Evolutionary conservation across 2,888 invertebrate species (phyloP).

Genomic region (Miltochrista miniata): DNA sequence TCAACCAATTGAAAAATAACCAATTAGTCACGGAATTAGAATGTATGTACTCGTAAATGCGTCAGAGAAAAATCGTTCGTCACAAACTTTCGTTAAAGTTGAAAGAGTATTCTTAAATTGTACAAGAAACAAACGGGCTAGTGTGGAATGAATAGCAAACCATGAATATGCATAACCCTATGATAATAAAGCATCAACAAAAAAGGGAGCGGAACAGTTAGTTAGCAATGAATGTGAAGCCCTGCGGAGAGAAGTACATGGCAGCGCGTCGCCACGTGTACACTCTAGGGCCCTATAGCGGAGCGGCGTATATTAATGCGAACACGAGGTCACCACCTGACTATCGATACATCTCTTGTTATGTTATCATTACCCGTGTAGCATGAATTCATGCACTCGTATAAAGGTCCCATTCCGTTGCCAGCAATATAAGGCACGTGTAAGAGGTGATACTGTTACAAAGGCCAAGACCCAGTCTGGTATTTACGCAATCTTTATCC

Average conservation of each 20-base stretch:
- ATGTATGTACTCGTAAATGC: no score
- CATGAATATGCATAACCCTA: no score
- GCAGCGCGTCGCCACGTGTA: constrained; percentile 41
- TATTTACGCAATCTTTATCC: constrained; percentile 2
- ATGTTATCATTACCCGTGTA: constrained; percentile 16
- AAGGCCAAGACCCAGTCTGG: constrained; percentile 1
- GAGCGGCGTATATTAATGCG: constrained; percentile 43
- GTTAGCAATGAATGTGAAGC: constrained; percentile 1
- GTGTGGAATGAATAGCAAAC: no score
- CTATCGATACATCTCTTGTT: constrained; percentile 22
- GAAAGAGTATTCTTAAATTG: no score
- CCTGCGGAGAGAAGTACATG: constrained; percentile 9
- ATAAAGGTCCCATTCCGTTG: background rate
- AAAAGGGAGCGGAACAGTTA: background rate
- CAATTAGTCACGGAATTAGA: no score
- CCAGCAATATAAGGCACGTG: constrained; percentile 1
- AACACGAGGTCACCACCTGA: constrained; percentile 57
- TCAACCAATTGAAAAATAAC: background rate
- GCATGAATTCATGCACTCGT: constrained; percentile 12
- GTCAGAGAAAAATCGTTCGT: no score
- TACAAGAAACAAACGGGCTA: no score
- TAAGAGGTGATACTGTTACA: constrained; percentile 1
- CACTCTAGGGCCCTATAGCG: constrained; percentile 43
- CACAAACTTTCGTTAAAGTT: no score
- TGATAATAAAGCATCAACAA: background rate